Conservation (phyloP, 1,140 invertebrate genomes). For the Temnothorax nylanderi region DNA sequence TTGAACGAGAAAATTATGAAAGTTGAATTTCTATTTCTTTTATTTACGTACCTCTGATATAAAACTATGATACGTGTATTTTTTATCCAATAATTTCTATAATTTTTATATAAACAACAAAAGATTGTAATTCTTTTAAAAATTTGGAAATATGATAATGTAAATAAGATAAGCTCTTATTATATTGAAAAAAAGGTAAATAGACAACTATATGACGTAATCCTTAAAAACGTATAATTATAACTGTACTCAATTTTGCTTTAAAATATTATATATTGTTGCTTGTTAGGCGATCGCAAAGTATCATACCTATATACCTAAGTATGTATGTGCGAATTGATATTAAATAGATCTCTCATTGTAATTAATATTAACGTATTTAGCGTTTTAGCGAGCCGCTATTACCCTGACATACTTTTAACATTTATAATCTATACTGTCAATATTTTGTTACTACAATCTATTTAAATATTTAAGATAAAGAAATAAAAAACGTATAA, state of each 20-base stretch:
- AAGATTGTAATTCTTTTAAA: background rate
- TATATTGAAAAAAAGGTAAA: background rate
- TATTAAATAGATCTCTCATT: slow-evolving; percentile 48
- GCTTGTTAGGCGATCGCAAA: background rate
- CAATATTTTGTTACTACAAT: background rate
- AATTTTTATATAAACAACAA: too few species aligned
- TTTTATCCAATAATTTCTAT: background rate
- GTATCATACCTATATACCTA: background rate
- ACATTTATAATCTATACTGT: slow-evolving; percentile 28
- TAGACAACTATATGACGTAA: background rate
- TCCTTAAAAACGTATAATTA: background rate
- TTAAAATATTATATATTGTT: background rate
- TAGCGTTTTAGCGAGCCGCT: slow-evolving; percentile 66
- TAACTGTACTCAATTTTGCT: background rate
- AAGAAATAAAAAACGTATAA: background rate
- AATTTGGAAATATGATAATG: background rate
- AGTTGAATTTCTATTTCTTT: too few species aligned
- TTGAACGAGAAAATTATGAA: too few species aligned
- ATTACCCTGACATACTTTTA: slow-evolving; percentile 69
- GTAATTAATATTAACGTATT: slow-evolving; percentile 62
- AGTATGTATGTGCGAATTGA: slow-evolving; percentile 29
- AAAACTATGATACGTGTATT: background rate
- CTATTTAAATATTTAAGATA: background rate
- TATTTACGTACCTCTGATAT: too few species aligned
- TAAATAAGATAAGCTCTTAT: background rate